phyloP scores from a whole-genome alignment of 2,113 vertebrate genomes.

The Xyrauchen texanus region DNA sequence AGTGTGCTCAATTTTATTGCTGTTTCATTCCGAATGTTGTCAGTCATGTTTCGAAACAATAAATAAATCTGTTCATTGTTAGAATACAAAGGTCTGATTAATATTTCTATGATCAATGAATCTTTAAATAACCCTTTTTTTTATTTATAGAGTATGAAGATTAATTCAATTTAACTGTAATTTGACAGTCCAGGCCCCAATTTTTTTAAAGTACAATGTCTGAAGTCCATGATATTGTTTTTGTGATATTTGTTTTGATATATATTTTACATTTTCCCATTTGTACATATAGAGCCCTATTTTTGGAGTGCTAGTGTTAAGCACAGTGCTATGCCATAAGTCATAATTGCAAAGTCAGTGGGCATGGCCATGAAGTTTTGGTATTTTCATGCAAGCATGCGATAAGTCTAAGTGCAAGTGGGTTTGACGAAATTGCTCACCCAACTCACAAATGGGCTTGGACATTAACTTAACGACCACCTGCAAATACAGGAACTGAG shows the following conservation, averaged over 20 bases:
- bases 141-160: neutral
- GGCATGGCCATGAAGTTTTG: too few species aligned
- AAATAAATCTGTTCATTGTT: constrained; percentile 2
- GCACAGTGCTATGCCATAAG: too few species aligned
- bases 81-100: constrained; percentile 12
- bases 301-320: too few species aligned
- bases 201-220: neutral
- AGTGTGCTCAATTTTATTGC: constrained; percentile 29
- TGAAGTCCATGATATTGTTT: neutral
- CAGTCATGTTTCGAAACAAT: constrained; percentile 25
- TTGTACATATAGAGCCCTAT: neutral
- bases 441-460: too few species aligned
- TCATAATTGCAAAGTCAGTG: too few species aligned
- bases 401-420: too few species aligned
- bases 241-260: neutral
- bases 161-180: neutral
- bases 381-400: too few species aligned
- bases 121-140: neutral
- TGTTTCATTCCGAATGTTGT: constrained; percentile 14
- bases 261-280: neutral
- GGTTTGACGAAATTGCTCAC: too few species aligned
- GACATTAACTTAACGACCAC: too few species aligned
- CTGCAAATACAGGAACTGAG: too few species aligned
- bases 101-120: neutral
- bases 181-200: neutral